Percentiles rank a stretch among this genome's conserved stretches.
Evolutionary conservation across 2,113 vertebrate species (phyloP).

Genomic region (Synodontis membranacea): DNA sequence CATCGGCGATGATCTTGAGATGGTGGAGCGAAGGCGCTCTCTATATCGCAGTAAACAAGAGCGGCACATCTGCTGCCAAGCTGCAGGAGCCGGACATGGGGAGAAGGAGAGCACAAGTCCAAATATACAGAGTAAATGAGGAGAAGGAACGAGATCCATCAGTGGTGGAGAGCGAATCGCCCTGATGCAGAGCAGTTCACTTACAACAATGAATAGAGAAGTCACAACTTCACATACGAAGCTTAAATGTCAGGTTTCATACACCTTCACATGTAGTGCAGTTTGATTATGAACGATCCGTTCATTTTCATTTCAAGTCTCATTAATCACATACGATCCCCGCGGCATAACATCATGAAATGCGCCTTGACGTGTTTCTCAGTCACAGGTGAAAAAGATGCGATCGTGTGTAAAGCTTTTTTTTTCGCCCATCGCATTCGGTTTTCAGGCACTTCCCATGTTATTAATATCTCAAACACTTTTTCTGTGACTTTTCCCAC

Average conservation of each 20-base stretch:
- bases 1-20: constrained; percentile 79
- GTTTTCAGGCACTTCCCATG: too few species aligned
- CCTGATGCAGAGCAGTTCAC: not conserved
- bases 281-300: not conserved
- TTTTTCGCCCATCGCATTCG: too few species aligned
- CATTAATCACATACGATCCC: not conserved
- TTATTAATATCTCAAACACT: too few species aligned
- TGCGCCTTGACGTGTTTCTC: too few species aligned
- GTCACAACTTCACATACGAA: not conserved
- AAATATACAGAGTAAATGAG: not conserved
- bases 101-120: constrained; percentile 10
- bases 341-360: not conserved
- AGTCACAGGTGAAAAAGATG: not conserved
- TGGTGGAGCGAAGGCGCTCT: constrained; percentile 78
- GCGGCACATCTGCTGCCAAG: constrained; percentile 80
- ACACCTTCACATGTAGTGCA: not conserved
- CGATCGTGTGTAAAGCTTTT: not conserved
- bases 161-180: not conserved
- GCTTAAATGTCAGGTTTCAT: not conserved
- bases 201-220: not conserved
- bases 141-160: not conserved
- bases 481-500: too few species aligned
- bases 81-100: constrained; percentile 60
- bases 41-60: constrained; percentile 73
- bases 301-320: not conserved